Evolutionary conservation across 2,113 vertebrate species (phyloP).

Genomic region (Labeo catla): DNA sequence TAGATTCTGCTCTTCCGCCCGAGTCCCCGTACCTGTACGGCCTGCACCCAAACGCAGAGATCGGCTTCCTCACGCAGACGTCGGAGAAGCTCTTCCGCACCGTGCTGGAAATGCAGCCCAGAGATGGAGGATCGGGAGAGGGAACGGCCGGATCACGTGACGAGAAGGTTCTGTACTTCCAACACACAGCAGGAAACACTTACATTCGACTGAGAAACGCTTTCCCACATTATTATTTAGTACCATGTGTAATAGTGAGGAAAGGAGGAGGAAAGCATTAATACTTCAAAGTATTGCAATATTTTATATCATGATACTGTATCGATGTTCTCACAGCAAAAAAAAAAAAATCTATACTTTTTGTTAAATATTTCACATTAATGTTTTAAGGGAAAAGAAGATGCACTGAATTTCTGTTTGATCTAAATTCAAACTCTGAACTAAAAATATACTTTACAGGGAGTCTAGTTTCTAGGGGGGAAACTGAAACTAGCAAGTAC

Average conservation of each 20-base stretch:
- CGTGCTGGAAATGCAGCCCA: slow-evolving; percentile 91
- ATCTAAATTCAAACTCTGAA: background rate
- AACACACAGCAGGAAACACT: background rate
- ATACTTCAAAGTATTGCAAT: background rate
- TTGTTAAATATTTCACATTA: background rate
- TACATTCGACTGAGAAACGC: background rate
- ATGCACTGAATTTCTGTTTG: background rate
- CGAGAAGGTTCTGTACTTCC: slow-evolving; percentile 83
- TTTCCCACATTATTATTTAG: background rate
- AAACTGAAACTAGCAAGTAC: background rate
- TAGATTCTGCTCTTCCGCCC: slow-evolving; percentile 83
- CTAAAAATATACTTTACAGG: slow-evolving; percentile 1
- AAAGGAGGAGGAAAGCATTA: background rate
- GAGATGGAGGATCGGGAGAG: slow-evolving; percentile 71
- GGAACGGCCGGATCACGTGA: slow-evolving; percentile 74
- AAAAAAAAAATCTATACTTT: background rate
- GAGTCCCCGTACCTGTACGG: slow-evolving; percentile 93
- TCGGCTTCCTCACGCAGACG: slow-evolving; percentile 90
- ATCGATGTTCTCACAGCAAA: background rate
- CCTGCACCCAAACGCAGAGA: slow-evolving; percentile 95
- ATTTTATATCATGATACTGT: background rate
- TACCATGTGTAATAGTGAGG: background rate
- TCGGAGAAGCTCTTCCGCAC: slow-evolving; percentile 89
- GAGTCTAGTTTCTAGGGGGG: background rate
- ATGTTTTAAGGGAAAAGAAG: background rate